Base-by-base conservation (phyloP, 2,797 vertebrate genomes). In the Luscinia megarhynchos region DNA sequence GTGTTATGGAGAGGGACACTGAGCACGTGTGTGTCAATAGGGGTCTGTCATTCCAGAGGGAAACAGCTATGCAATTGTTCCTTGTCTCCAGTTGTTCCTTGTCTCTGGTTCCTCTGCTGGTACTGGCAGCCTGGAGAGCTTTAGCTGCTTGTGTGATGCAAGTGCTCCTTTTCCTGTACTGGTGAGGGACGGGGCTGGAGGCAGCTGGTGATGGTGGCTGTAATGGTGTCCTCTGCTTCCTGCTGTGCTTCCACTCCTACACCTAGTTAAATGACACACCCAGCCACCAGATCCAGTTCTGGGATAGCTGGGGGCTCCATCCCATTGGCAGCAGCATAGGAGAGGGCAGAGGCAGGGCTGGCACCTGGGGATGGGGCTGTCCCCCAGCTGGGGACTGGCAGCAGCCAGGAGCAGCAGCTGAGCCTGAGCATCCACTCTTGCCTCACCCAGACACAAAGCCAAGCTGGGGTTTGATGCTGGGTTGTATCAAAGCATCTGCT, bases 351-450 rank as follows among this genome's bases (percentile, higher is more conserved):
- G 50, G 38, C 50, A 83, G 32, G 38, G 26, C 61, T 66, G 34
- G 41, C 0, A 0, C 38, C 15, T 58, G 46, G 57, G 74, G 38
- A 89, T 0, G 0, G 38, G 45, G 53, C 78, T 93, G 75, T 70
- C 68, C 67, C 63, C 4, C 0, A 45, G 63, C 36, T 4, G 5
- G 54, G 34, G 36, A 59, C 34, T 3, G 4, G 41, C 45, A 38
- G 67, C 43, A 67, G 1, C 21, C 11, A 23, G 9, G 51, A 77
- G 46, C 11, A 23, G 9, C 51, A 77, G 43, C 79, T 27, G 81
- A 76, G 19, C 29, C 51, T 38, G 50, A 62, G 53, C 0, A 0
- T 69, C 54, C 24, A 1, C 62, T 75, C 41, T 23, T 48, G 45
- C 38, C 41, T 94, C 38, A 50, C 32, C 36, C 4, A 15, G 50